A percentile compares a stretch with the other conserved stretches of the same genome.
These are phyloP conservation scores for Buphagus erythrorhynchus DNA, from an alignment of 2,797 vertebrate species.

Conservation along the genomic window DNA sequence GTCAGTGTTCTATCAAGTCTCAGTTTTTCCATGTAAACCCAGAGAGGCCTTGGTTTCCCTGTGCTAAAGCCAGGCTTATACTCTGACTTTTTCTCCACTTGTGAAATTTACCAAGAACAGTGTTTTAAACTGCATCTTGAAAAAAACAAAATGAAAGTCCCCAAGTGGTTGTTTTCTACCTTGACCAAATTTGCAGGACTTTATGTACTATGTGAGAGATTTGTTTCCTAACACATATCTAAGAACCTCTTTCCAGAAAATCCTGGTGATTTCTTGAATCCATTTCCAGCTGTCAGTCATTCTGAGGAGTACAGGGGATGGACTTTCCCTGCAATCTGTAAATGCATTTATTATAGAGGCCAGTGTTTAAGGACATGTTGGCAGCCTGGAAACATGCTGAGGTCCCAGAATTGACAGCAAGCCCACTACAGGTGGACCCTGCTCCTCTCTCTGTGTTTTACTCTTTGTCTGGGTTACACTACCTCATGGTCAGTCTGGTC, in stretches of 20 bases:
- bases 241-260: neutral
- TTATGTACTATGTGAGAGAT: neutral
- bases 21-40: neutral
- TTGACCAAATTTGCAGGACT: neutral
- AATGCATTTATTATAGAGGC: neutral
- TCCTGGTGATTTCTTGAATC: neutral
- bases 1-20: neutral
- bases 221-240: neutral
- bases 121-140: neutral
- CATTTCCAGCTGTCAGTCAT: neutral
- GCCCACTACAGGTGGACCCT: neutral
- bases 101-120: neutral
- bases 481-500: neutral
- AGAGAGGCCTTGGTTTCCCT: neutral
- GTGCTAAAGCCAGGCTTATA: neutral
- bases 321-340: neutral
- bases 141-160: neutral
- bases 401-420: neutral
- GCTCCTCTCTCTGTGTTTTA: neutral
- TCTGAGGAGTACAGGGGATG: neutral
- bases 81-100: neutral
- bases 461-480: neutral
- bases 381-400: neutral
- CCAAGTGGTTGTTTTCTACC: neutral
- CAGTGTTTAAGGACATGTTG: fast-evolving